phyloP scores from a whole-genome alignment of 2,888 invertebrate genomes.

The Pristionchus japonicus region DNA sequence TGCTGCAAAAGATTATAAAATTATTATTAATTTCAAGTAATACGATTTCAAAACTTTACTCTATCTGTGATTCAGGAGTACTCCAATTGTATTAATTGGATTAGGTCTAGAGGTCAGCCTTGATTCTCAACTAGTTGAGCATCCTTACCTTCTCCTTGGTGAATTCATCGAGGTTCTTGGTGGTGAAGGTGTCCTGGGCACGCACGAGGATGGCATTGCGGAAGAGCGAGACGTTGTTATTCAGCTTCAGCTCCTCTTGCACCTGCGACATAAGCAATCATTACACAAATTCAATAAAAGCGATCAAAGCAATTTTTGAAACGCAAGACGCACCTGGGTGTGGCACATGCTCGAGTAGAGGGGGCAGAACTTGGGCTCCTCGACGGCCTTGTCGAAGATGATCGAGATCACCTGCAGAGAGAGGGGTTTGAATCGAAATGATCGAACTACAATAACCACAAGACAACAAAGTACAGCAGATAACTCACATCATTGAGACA shows the following conservation, averaged over 20 bases:
- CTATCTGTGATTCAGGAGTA: too few species aligned
- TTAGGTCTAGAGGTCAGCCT: too few species aligned
- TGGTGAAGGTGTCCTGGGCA: slow-evolving; percentile 58
- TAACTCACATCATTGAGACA: slow-evolving; percentile 1
- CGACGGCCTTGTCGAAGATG: slow-evolving; percentile 67
- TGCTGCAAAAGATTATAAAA: slow-evolving; percentile 42
- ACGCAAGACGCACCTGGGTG: slow-evolving; percentile 47
- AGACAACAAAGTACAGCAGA: background rate
- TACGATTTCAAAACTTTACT: too few species aligned
- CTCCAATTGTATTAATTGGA: too few species aligned
- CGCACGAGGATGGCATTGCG: slow-evolving; percentile 57
- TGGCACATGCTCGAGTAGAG: slow-evolving; percentile 61
- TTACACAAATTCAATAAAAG: background rate
- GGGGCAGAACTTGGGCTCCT: slow-evolving; percentile 65
- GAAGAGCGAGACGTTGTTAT: slow-evolving; percentile 53
- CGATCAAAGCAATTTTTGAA: background rate
- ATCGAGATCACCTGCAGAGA: slow-evolving; percentile 56
- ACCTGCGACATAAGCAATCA: background rate
- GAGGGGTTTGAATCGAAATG: background rate
- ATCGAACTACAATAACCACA: background rate
- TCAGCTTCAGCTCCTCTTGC: slow-evolving; percentile 47
- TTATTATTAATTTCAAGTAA: background rate
- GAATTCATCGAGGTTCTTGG: slow-evolving; percentile 50
- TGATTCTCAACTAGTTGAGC: too few species aligned
- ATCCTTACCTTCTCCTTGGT: slow-evolving; percentile 48